phyloP scores from a whole-genome alignment of 2,888 invertebrate genomes.

The Malacosoma neustria region DNA sequence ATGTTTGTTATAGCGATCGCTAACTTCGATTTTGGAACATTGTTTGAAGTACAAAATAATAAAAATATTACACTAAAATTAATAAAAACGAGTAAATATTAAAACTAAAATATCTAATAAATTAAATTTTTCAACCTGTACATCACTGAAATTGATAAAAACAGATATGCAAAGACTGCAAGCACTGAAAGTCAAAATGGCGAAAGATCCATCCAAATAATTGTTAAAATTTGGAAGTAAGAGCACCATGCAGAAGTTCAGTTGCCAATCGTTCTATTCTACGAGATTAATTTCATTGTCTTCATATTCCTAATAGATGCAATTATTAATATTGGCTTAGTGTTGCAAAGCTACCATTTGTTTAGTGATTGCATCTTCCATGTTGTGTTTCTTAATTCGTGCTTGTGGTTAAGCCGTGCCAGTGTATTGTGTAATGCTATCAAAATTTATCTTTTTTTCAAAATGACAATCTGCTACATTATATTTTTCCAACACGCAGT shows the following conservation, averaged over 20 bases:
- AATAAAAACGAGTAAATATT: conserved; percentile 10
- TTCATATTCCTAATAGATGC: conserved; percentile 4
- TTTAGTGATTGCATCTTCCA: conserved; percentile 40
- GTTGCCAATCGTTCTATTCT: conserved; percentile 1
- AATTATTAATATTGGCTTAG: conserved; percentile 15
- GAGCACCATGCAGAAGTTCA: conserved; percentile 2
- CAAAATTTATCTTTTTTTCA: conserved; percentile 19
- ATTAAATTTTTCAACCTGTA: conserved; percentile 27
- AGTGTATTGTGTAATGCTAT: conserved; percentile 45
- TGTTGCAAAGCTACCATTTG: conserved; percentile 56
- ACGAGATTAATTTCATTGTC: conserved; percentile 3
- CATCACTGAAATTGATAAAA: conserved; percentile 30
- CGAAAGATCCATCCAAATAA: conserved; percentile 8
- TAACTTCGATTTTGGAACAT: conserved; percentile 36
- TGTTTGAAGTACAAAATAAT: background rate
- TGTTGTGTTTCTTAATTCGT: conserved; percentile 45
- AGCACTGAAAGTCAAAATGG: conserved; percentile 32
- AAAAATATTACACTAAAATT: background rate
- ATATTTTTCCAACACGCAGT: background rate
- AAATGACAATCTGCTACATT: background rate
- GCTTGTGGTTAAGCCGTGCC: conserved; percentile 67
- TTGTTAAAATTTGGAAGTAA: conserved; percentile 7
- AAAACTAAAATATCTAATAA: conserved; percentile 18
- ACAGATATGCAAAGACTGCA: conserved; percentile 45
- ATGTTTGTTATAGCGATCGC: too few relatives aligned